phyloP scores from a whole-genome alignment of 1,140 invertebrate genomes.

The Drosophila seguyi region DNA sequence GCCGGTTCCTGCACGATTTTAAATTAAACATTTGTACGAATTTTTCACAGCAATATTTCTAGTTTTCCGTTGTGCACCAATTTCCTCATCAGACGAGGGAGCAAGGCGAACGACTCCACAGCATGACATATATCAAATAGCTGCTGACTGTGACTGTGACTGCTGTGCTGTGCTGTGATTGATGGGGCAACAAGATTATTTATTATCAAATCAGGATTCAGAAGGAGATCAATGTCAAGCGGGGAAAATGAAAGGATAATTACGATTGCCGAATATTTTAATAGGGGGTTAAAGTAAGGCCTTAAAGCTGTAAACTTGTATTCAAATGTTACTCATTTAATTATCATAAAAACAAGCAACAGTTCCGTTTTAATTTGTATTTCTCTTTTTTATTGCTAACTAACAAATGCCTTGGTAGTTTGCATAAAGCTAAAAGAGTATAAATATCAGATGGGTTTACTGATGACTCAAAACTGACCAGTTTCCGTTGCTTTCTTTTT shows the following conservation, averaged over 20 bases:
- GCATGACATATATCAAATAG: conserved; percentile 18
- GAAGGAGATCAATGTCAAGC: conserved; percentile 42
- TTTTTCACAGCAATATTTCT: conserved; percentile 15
- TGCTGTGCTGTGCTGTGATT: too few relatives aligned
- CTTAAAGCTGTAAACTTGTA: too few relatives aligned
- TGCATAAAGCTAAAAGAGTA: background rate
- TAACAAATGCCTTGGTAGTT: background rate
- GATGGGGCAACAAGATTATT: conserved; percentile 34
- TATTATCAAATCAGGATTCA: conserved; percentile 38
- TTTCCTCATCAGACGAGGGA: conserved; percentile 25
- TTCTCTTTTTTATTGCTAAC: background rate
- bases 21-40: conserved; percentile 34
- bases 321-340: background rate
- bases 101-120: conserved; percentile 24
- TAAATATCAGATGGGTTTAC: conserved; percentile 1
- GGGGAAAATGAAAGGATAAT: conserved; percentile 25
- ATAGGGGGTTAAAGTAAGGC: background rate
- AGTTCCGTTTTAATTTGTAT: conserved; percentile 1
- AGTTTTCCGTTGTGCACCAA: conserved; percentile 16
- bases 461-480: conserved; percentile 16
- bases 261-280: background rate
- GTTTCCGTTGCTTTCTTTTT: conserved; percentile 19
- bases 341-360: background rate
- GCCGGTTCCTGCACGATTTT: conserved; percentile 36
- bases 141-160: conserved; percentile 18